Conservation (phyloP, 2,797 vertebrate genomes). For the Clarias pachynema region DNA sequence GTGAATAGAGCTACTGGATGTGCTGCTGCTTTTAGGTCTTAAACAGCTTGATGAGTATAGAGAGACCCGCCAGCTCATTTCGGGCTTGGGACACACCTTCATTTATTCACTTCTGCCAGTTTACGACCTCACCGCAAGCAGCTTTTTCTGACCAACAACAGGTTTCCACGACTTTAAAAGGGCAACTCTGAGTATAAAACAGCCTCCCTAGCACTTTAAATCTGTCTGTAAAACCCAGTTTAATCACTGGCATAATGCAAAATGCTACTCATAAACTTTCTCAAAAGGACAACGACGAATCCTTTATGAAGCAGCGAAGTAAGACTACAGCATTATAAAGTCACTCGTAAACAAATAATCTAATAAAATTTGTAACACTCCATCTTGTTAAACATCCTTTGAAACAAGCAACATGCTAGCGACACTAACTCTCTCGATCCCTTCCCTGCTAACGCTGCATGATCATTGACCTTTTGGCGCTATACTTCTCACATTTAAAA, state of each 20-base stretch:
- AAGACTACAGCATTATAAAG: not conserved
- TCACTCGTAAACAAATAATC: not conserved
- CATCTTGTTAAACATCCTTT: not conserved
- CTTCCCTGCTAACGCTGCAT: not conserved
- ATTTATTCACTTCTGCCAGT: slow-evolving; percentile 32
- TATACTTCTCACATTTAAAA: not conserved
- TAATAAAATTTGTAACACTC: not conserved
- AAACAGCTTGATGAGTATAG: slow-evolving; percentile 70
- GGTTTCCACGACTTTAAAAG: slow-evolving; percentile 35
- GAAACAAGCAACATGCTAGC: not conserved
- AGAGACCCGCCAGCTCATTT: slow-evolving; percentile 70
- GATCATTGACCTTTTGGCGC: not conserved
- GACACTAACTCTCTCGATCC: not conserved
- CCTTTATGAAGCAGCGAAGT: not conserved
- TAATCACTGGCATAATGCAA: not conserved
- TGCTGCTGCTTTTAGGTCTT: slow-evolving; percentile 67
- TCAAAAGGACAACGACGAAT: not conserved
- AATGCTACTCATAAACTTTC: not conserved
- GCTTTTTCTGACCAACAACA: slow-evolving; percentile 27
- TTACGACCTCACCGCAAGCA: slow-evolving; percentile 21
- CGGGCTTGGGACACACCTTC: slow-evolving; percentile 31
- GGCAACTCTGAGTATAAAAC: slow-evolving; percentile 27
- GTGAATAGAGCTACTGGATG: slow-evolving; percentile 68
- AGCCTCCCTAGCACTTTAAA: not conserved
- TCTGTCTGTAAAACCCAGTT: slow-evolving; percentile 8